Evolutionary conservation across 2,888 invertebrate species (phyloP).

Genomic region (Dinocampus coccinellae): DNA sequence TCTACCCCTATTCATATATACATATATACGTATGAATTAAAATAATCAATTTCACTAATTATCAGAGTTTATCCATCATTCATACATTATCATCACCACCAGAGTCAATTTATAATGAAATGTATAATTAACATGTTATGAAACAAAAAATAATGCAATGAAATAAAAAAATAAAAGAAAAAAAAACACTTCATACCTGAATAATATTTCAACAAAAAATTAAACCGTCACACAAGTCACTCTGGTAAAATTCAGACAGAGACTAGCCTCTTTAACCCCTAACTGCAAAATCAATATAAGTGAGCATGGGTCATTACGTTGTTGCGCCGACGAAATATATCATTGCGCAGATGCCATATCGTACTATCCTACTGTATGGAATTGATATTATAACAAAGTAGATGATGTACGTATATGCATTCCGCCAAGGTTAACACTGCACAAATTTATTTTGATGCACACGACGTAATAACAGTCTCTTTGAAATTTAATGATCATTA

Average conservation of each 20-base stretch:
- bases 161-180: background rate
- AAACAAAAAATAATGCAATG: background rate
- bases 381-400: no score
- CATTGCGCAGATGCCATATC: conserved; percentile 30
- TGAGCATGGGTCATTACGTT: conserved; percentile 48
- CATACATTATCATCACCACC: background rate
- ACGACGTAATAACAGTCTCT: background rate
- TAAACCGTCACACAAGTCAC: conserved; percentile 20
- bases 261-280: conserved; percentile 34
- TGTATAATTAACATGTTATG: background rate
- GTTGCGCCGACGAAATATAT: conserved; percentile 40
- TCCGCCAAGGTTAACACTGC: conserved; percentile 11
- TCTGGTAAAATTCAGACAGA: conserved; percentile 22
- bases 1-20: background rate
- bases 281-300: conserved; percentile 48
- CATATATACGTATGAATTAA: background rate
- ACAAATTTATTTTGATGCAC: conserved; percentile 16
- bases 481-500: background rate
- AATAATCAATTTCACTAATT: background rate
- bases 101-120: background rate
- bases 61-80: background rate
- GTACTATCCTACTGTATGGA: no score
- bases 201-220: background rate
- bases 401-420: no score
- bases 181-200: background rate